A percentile compares a stretch with the other conserved stretches of the same genome.
These are phyloP conservation scores for Doryteuthis pealeii DNA, from an alignment of 1,140 invertebrate genomes.

Conservation along the genomic window DNA sequence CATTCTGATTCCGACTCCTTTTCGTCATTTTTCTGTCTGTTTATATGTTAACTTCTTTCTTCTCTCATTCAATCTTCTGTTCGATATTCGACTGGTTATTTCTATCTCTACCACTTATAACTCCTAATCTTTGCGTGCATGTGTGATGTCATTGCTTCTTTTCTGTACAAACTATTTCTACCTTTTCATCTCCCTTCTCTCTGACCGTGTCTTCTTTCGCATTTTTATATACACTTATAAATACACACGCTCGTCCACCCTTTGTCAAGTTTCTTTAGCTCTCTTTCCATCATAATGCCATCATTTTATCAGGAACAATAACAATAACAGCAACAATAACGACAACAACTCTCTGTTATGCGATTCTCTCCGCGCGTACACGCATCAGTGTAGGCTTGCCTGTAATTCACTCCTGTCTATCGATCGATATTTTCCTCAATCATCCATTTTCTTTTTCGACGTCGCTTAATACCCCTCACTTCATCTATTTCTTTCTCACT, in stretches of 20 bases:
- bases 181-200: background rate
- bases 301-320: background rate
- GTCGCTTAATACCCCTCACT: background rate
- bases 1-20: too few species aligned
- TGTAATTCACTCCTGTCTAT: background rate
- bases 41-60: background rate
- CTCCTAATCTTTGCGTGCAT: too few species aligned
- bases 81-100: background rate
- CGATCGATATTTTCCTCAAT: background rate
- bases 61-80: background rate
- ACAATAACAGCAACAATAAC: too few species aligned
- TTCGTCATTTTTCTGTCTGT: background rate
- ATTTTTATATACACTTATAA: background rate
- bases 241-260: too few species aligned
- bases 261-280: background rate
- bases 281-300: background rate
- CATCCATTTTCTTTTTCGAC: background rate
- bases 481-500: background rate
- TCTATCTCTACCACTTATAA: background rate
- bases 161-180: background rate
- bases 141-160: too few species aligned
- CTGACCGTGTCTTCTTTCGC: background rate
- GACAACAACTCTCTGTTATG: background rate
- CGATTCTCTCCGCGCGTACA: background rate
- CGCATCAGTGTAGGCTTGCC: background rate